Evolutionary conservation across 2,797 vertebrate species (phyloP), one percentile per base, ranked within the genome.

Genomic region (Okamejei kenojei): DNA sequence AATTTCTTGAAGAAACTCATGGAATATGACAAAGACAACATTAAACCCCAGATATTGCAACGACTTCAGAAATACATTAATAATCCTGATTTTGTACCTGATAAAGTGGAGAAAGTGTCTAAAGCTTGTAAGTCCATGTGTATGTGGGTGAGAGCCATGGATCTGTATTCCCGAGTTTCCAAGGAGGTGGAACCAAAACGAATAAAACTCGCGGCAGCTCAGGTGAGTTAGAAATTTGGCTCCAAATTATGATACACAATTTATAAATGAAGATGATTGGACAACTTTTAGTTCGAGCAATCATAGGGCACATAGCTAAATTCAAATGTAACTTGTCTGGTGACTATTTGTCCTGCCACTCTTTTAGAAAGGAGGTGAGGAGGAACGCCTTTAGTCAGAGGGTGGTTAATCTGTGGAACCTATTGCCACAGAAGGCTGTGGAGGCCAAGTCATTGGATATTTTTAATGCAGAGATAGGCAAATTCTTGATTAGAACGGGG

Each of bases 131-230:
- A 94, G 93, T 98, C 97, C 17, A 97, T 98, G 97, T 98, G 97
- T 91, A 98, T 98, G 97, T 97, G 97, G 97, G 97, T 97, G 90
- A 96, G 96, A 95, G 97, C 97, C 6, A 97, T 97, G 96, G 96
- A 97, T 94, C 93, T 98, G 26, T 98, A 98, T 95, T 97, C 97
- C 7, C 95, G 95, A 90, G 96, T 98, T 17, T 93, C 98, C 61
- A 97, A 98, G 94, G 96, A 97, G 88, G 97, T 98, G 0, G 96
- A 96, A 21, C 96, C 96, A 32, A 98, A 98, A 94, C 97, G 96
- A 93, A 95, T 97, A 94, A 98, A 97, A 82, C 96, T 97, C 93
- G 95, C 95, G 3, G 94, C 95, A 76, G 97, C 97, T 1, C 97
- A 98, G 96, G 97, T 97, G 93, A 94, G 93, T 58, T 93, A 79